Percentiles rank a stretch among this genome's conserved stretches.
Evolutionary conservation across 2,797 vertebrate species (phyloP).

Genomic region (Sphenodon punctatus): DNA sequence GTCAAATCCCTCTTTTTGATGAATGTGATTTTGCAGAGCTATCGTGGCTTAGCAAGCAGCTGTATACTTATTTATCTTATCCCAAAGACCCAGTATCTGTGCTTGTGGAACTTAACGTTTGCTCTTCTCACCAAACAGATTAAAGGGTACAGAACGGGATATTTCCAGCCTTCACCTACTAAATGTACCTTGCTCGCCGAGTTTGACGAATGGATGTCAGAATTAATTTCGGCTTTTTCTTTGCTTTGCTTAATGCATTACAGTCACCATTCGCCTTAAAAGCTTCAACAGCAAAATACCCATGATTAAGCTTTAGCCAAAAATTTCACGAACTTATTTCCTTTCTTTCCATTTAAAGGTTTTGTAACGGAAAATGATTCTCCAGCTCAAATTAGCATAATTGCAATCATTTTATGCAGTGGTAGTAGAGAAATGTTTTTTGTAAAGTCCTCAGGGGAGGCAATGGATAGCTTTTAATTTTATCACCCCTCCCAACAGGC

Average conservation of each 20-base stretch:
- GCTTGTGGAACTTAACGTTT: conserved; percentile 49
- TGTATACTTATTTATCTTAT: conserved; percentile 53
- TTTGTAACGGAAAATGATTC: conserved; percentile 45
- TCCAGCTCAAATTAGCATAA: conserved; percentile 64
- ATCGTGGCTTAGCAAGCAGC: conserved; percentile 31
- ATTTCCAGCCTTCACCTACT: background rate
- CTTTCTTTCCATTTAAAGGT: background rate
- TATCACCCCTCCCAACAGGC: background rate
- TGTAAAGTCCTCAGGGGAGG: conserved; percentile 19
- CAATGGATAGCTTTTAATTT: conserved; percentile 42
- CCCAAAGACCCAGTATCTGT: conserved; percentile 34
- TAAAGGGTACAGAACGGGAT: conserved; percentile 38
- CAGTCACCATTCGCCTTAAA: conserved; percentile 60
- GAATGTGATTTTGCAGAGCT: conserved; percentile 30
- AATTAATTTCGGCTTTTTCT: conserved; percentile 53
- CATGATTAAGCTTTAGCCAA: background rate
- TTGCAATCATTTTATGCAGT: conserved; percentile 41
- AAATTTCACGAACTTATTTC: background rate
- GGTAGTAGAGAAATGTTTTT: conserved; percentile 39
- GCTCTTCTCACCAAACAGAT: conserved; percentile 52
- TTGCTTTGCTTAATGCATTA: conserved; percentile 19
- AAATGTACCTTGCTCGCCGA: conserved; percentile 31
- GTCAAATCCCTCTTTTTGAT: conserved; percentile 24
- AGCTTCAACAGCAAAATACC: conserved; percentile 40
- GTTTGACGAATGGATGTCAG: conserved; percentile 55